A percentile compares a stretch with the other conserved stretches of the same genome.
Conservation (phyloP, 2,888 invertebrate species). For the Apoda limacodes region DNA sequence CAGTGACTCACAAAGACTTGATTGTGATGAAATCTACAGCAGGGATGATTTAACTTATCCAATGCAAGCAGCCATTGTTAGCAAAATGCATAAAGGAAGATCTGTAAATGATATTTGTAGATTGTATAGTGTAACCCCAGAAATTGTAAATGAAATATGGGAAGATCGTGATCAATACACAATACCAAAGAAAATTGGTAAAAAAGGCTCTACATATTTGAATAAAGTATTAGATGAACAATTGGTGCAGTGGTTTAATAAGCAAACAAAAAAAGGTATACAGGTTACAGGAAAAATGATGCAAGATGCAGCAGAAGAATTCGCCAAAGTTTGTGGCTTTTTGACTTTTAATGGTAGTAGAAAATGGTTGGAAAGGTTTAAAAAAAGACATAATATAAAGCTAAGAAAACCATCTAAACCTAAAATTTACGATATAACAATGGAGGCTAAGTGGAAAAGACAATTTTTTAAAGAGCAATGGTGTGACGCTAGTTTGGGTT, state of each 20-base stretch:
- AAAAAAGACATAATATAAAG: slow-evolving; percentile 29
- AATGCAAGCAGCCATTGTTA: slow-evolving; percentile 32
- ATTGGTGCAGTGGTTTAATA: slow-evolving; percentile 30
- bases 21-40: too few relatives aligned
- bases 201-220: slow-evolving; percentile 25
- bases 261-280: slow-evolving; percentile 23
- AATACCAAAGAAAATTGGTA: slow-evolving; percentile 24
- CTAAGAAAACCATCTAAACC: slow-evolving; percentile 23
- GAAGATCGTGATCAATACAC: slow-evolving; percentile 31
- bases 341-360: slow-evolving; percentile 34
- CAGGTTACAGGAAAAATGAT: slow-evolving; percentile 32
- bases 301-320: slow-evolving; percentile 29
- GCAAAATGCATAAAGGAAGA: slow-evolving; percentile 34
- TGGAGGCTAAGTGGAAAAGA: slow-evolving; percentile 33
- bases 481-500: slow-evolving; percentile 28
- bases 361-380: slow-evolving; percentile 38
- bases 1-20: slow-evolving; percentile 1
- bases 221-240: slow-evolving; percentile 27
- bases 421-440: slow-evolving; percentile 20
- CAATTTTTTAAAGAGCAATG: slow-evolving; percentile 36
- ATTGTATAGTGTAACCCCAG: slow-evolving; percentile 28
- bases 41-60: slow-evolving; percentile 25
- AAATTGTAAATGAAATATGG: slow-evolving; percentile 33
- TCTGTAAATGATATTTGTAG: slow-evolving; percentile 29
- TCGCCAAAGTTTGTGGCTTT: slow-evolving; percentile 32